Percentiles rank a stretch among this genome's conserved stretches.
phyloP scores from a whole-genome alignment of 2,113 vertebrate species.

The Polyodon spathula region DNA sequence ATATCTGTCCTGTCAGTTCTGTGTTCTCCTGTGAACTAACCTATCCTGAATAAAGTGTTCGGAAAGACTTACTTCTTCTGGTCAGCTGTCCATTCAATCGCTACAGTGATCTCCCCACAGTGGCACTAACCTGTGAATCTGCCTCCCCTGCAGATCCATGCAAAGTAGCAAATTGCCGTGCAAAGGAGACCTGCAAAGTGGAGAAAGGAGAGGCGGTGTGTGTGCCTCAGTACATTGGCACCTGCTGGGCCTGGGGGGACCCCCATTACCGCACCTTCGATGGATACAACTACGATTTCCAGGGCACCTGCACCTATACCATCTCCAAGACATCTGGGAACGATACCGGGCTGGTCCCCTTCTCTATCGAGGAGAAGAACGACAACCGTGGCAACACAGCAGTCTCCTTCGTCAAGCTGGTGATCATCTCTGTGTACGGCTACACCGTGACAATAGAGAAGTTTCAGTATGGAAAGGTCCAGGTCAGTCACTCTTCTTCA shows the following conservation, averaged over 20 bases:
- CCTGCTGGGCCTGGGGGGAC: slow-evolving; percentile 58
- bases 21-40: too few species aligned
- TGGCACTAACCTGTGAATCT: background rate
- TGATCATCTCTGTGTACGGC: slow-evolving; percentile 43
- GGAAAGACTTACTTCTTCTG: too few species aligned
- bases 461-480: slow-evolving; percentile 50
- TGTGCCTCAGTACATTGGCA: slow-evolving; percentile 44
- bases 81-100: too few species aligned
- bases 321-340: slow-evolving; percentile 47
- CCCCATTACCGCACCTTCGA: slow-evolving; percentile 68
- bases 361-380: slow-evolving; percentile 63
- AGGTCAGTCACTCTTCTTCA: slow-evolving; percentile 57
- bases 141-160: slow-evolving; percentile 54
- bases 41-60: too few species aligned
- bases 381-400: slow-evolving; percentile 51
- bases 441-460: slow-evolving; percentile 49
- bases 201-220: slow-evolving; percentile 43
- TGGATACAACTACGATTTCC: slow-evolving; percentile 57
- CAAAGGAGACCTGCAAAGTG: slow-evolving; percentile 56
- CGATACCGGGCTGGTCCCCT: slow-evolving; percentile 47
- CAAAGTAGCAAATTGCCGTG: slow-evolving; percentile 46
- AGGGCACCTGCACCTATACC: slow-evolving; percentile 62
- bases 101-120: background rate
- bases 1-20: too few species aligned
- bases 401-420: slow-evolving; percentile 54